Base-by-base conservation (phyloP, 1,140 invertebrate genomes). In the Dendrolimus kikuchii region DNA sequence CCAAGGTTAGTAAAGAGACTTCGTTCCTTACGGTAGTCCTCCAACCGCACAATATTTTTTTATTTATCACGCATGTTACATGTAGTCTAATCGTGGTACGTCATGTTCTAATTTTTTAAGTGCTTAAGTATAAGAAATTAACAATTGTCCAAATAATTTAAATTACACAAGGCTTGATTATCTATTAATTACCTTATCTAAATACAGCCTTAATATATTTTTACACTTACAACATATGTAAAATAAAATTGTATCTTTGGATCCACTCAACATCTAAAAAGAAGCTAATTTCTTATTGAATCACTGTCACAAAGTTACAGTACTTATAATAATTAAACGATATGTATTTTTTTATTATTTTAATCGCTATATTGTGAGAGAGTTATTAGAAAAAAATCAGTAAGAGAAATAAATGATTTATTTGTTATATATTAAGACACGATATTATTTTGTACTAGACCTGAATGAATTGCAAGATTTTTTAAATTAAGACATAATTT, bases 231-330 rank as follows among this genome's bases (percentile, higher is more conserved):
- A 59, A 54, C 23, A 68, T 78, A 77, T 75, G 67, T 81, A 80
- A 82, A 82, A 81, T 80, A 82, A 80, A 76, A 82, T 76, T 78
- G 81, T 60, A 70, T 85, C 81, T 85, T 85, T 82, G 81, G 79
- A 78, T 63, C 55, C 44, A 53, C 51, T 62, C 60, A 55, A 68
- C 53, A 60, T 54, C 55, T 51, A 46, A 71, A 62, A 71, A 66
- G 54, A 66, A 57, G 64, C 78, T 79, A 80, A 46, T 46, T 66
- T 62, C 62, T 71, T 76, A 77, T 80, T 77, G 75, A 74, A 59
- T 77, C 72, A 74, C 69, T 74, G 81, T 81, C 77, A 77, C 76
- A 68, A 76, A 68, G 57, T 68, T 68, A 62, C 74, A 59, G 72
- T 67, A 80, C 23, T 23, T 23, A 23, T 23, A 23, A 23, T 74